Base-by-base conservation (phyloP, 2,797 vertebrate genomes). In the Silurus lanzhouensis region DNA sequence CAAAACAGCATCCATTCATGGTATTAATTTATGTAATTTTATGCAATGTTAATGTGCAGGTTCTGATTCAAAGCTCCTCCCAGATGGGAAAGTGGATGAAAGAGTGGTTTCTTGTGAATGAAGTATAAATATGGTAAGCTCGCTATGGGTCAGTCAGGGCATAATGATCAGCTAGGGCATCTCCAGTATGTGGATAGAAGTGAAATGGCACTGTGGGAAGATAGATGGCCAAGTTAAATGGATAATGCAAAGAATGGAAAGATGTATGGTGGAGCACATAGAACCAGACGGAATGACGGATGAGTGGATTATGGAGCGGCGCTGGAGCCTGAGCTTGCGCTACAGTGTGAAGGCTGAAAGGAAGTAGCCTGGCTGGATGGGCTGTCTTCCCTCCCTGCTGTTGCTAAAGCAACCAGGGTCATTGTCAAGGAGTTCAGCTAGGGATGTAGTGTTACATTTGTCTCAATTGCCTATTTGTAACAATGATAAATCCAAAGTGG, bases 221-320 rank as follows among this genome's bases (percentile, higher is more conserved):
- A 91, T 88, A 85, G 89, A 91, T 90, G 88, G 72, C 22, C 46
- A 63, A 86, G 86, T 81, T 90, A 90, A 90, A 84, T 61, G 48
- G 85, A 84, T 74, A 81, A 83, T 19, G 57, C 80, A 75, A 76
- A 82, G 72, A 85, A 72, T 27, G 61, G 87, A 86, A 90, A 95
- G 94, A 95, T 93, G 90, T 91, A 95, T 95, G 93, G 93, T 80
- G n/a, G 86, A 48, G 72, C 86, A 88, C 92, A 95, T 94, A 64
- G 52, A 81, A 87, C 81, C 83, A 86, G 95, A 95, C 94, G 93
- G 92, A 90, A 93, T 95, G 95, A 96, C 92, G 91, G 93, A 96
- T 95, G 94, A 93, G 91, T 89, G 89, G 92, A 94, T 93, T 94
- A 93, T 86, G 83, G 90, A 86, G 88, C 91, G 89, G 85, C 77